These are phyloP conservation scores for Pseudocheirus occidentalis DNA, from an alignment of 2,797 vertebrate species.

Conservation along the genomic window DNA sequence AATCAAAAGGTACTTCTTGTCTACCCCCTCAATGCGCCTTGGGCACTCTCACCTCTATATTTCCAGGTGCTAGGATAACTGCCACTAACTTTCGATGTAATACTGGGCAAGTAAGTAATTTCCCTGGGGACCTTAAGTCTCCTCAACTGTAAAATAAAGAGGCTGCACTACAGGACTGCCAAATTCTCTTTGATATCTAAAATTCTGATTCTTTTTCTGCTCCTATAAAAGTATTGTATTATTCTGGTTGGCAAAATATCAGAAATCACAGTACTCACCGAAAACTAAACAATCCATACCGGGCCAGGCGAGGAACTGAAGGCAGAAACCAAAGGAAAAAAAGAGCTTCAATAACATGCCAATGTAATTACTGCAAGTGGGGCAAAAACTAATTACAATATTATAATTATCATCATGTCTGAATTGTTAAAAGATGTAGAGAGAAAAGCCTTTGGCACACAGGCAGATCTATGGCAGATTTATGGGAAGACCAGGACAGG, in stretches of 20 bases:
- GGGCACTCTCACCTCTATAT: background rate
- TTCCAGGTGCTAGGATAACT: background rate
- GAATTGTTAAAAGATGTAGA: background rate
- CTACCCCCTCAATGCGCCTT: background rate
- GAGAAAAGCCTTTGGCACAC: background rate
- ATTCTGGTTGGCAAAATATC: background rate
- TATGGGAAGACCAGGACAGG: background rate
- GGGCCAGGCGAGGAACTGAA: slow-evolving; percentile 85
- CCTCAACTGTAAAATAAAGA: background rate
- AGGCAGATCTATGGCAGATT: background rate
- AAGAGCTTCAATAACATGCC: background rate
- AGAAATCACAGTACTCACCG: slow-evolving; percentile 79
- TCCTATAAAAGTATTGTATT: background rate
- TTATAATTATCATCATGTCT: background rate
- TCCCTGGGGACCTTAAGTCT: background rate
- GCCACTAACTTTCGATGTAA: background rate
- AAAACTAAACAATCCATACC: slow-evolving; percentile 81
- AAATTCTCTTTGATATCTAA: background rate
- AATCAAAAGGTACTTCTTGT: background rate
- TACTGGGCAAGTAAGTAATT: background rate
- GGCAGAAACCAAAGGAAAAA: slow-evolving; percentile 60
- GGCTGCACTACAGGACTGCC: background rate
- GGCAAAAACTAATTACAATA: background rate
- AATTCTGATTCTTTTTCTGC: background rate
- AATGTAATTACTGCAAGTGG: background rate